Evolutionary conservation across 2,113 vertebrate species (phyloP).

Genomic region (Lepus europaeus): DNA sequence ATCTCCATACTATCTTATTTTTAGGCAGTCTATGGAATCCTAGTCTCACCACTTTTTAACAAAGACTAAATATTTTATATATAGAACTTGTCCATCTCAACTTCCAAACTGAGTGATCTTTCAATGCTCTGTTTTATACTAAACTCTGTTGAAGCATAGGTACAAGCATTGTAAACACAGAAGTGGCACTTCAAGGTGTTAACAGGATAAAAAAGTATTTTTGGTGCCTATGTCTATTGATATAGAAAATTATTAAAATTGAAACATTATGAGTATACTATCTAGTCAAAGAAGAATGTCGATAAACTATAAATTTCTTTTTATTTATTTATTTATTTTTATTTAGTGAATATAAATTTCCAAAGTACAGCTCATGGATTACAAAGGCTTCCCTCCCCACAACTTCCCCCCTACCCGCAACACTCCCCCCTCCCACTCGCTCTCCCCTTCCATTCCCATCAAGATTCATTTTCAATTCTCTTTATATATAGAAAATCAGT

Average conservation of each 20-base stretch:
- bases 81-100: slow-evolving; percentile 17
- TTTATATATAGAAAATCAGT: too few species aligned
- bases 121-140: slow-evolving; percentile 43
- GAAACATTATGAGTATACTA: slow-evolving; percentile 29
- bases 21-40: background rate
- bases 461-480: too few species aligned
- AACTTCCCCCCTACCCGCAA: too few species aligned
- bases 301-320: slow-evolving; percentile 33
- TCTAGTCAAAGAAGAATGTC: background rate
- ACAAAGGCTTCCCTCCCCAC: too few species aligned
- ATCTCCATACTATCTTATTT: background rate
- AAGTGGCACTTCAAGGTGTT: slow-evolving; percentile 59
- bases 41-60: background rate
- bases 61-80: background rate
- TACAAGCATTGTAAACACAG: background rate
- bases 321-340: too few species aligned
- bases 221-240: slow-evolving; percentile 56
- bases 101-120: slow-evolving; percentile 28
- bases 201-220: slow-evolving; percentile 59
- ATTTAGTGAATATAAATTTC: too few species aligned
- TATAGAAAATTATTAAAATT: slow-evolving; percentile 62
- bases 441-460: too few species aligned
- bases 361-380: too few species aligned
- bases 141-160: slow-evolving; percentile 17
- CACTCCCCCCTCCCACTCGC: too few species aligned